Percentiles rank a stretch among this genome's conserved stretches.
Evolutionary conservation across 2,797 vertebrate genomes (phyloP).

Genomic region (Myoxocephalus aenaeus): DNA sequence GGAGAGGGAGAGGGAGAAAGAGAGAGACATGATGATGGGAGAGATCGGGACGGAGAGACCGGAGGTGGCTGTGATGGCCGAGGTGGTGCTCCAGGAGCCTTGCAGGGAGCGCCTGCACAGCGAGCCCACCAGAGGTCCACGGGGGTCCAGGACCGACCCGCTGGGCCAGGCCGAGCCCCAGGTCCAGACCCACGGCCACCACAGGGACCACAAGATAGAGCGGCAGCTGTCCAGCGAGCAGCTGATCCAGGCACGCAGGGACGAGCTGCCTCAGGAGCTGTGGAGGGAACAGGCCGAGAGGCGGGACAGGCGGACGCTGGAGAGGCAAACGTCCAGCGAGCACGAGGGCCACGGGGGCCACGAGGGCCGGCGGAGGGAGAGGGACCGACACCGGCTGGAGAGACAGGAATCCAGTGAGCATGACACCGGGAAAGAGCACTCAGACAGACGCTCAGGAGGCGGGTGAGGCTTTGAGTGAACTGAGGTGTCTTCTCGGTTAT

Average conservation of each 20-base stretch:
- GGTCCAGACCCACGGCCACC: conserved; percentile 61
- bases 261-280: conserved; percentile 87
- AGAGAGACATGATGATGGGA: conserved; percentile 65
- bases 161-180: conserved; percentile 80
- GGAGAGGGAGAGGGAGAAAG: conserved; percentile 63
- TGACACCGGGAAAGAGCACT: conserved; percentile 86
- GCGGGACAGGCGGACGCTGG: conserved; percentile 79
- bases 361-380: conserved; percentile 82
- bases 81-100: conserved; percentile 82
- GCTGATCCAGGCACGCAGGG: conserved; percentile 80
- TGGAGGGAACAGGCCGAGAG: conserved; percentile 85
- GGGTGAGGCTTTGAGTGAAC: conserved; percentile 68
- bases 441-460: conserved; percentile 84
- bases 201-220: conserved; percentile 74
- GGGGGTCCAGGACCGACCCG: conserved; percentile 69
- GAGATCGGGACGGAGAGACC: conserved; percentile 56
- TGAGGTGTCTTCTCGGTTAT: not conserved
- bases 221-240: conserved; percentile 84
- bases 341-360: conserved; percentile 77
- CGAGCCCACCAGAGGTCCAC: conserved; percentile 74
- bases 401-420: conserved; percentile 93
- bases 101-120: conserved; percentile 75
- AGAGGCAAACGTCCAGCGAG: conserved; percentile 86
- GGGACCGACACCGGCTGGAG: conserved; percentile 87
- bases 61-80: conserved; percentile 79